Percentiles rank a stretch among this genome's conserved stretches.
Evolutionary conservation across 2,888 invertebrate species (phyloP).

Genomic region (Yponomeuta evonymella): DNA sequence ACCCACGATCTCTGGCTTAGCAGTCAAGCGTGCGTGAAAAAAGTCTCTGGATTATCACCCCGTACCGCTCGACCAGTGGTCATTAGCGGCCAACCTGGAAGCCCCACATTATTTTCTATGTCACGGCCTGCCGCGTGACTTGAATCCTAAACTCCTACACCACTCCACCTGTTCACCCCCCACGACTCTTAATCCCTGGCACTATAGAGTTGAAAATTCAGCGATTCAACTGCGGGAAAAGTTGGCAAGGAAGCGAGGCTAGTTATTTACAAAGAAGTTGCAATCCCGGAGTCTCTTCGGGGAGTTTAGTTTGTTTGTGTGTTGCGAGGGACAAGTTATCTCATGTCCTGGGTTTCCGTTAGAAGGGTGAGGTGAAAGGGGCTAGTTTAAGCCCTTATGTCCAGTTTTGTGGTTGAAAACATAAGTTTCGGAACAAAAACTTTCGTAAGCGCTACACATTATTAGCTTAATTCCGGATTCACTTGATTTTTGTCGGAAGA

Average conservation of each 20-base stretch:
- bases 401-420: too few species aligned
- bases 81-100: not conserved
- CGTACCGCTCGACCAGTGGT: not conserved
- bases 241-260: slow-evolving; percentile 6
- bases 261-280: slow-evolving; percentile 24
- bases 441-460: too few species aligned
- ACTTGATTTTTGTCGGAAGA: too few species aligned
- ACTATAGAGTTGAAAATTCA: not conserved
- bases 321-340: too few species aligned
- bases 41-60: too few species aligned
- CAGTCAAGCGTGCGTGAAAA: too few species aligned
- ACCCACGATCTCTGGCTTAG: too few species aligned
- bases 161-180: not conserved
- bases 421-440: too few species aligned
- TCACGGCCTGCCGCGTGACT: not conserved
- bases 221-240: not conserved
- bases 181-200: not conserved
- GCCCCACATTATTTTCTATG: not conserved
- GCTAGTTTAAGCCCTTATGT: too few species aligned
- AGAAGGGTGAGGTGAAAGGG: too few species aligned
- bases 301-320: slow-evolving; percentile 22
- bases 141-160: not conserved
- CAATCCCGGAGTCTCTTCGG: slow-evolving; percentile 41
- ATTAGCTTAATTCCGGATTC: too few species aligned
- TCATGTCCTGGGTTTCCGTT: too few species aligned